Conservation (phyloP, 2,888 invertebrate genomes). For the Pandemis heparana region DNA sequence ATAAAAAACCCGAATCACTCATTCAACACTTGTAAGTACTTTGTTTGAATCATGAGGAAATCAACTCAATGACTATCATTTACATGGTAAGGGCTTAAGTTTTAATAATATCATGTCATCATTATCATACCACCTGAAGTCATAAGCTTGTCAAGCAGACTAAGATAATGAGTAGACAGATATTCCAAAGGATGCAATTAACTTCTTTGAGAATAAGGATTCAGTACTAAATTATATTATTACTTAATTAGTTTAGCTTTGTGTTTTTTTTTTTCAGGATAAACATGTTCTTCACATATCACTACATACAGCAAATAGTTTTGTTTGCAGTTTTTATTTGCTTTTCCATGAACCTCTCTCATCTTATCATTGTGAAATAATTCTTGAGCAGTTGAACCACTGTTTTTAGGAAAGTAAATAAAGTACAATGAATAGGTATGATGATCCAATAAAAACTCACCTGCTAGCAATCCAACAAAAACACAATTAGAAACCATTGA, state of each 20-base stretch:
- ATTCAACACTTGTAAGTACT: too few species aligned
- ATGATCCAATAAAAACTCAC: constrained; percentile 56
- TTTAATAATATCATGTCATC: too few species aligned
- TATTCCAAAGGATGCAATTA: too few species aligned
- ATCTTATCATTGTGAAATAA: constrained; percentile 4
- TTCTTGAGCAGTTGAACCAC: background rate
- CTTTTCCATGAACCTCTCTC: background rate
- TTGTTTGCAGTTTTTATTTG: background rate
- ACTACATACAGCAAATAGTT: background rate
- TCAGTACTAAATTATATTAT: too few species aligned
- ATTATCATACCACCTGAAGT: background rate
- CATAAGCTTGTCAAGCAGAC: background rate
- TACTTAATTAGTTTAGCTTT: too few species aligned
- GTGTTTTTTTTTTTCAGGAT: background rate
- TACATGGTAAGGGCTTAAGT: background rate
- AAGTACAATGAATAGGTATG: background rate
- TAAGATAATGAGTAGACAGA: background rate
- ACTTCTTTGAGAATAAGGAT: background rate
- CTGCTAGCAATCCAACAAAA: constrained; percentile 70
- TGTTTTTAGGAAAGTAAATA: background rate
- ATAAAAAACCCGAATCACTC: background rate
- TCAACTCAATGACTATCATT: background rate
- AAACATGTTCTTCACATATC: background rate
- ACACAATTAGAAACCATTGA: constrained; percentile 79
- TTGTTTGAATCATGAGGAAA: background rate